Evolutionary conservation across 2,113 vertebrate species (phyloP).

Genomic region (Ancistrus triradiatus): DNA sequence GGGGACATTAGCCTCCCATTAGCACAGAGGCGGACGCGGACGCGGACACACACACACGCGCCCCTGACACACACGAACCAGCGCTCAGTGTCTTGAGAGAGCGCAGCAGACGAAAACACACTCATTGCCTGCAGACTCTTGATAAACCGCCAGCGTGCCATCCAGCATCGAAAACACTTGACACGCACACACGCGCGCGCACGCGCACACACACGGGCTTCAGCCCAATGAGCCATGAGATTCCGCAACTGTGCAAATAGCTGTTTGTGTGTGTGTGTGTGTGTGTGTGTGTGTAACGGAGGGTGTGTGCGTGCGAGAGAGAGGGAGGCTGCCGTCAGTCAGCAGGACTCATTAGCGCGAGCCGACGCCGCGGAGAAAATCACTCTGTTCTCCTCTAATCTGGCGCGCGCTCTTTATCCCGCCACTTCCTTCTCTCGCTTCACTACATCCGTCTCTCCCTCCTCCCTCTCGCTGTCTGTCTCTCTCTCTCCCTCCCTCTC

Average conservation of each 20-base stretch:
- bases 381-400: constrained; percentile 37
- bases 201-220: constrained; percentile 35
- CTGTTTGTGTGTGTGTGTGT: constrained; percentile 34
- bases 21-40: constrained; percentile 31
- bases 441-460: constrained; percentile 55
- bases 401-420: constrained; percentile 33
- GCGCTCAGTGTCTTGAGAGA: constrained; percentile 2
- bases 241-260: constrained; percentile 55
- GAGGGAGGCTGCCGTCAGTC: constrained; percentile 36
- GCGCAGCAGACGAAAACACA: constrained; percentile 1
- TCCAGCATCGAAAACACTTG: constrained; percentile 43
- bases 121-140: constrained; percentile 34
- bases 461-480: constrained; percentile 54
- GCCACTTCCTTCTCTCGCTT: constrained; percentile 39
- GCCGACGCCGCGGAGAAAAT: constrained; percentile 28
- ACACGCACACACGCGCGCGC: constrained; percentile 20
- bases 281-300: constrained; percentile 6
- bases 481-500: constrained; percentile 37
- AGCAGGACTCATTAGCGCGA: constrained; percentile 45
- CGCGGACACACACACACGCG: constrained; percentile 22
- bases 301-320: neutral
- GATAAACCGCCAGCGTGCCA: constrained; percentile 36
- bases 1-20: constrained; percentile 46
- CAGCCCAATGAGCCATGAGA: constrained; percentile 48
- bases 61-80: constrained; percentile 12